Base-by-base conservation (phyloP, 2,797 vertebrate species). In the Falco concolor region DNA sequence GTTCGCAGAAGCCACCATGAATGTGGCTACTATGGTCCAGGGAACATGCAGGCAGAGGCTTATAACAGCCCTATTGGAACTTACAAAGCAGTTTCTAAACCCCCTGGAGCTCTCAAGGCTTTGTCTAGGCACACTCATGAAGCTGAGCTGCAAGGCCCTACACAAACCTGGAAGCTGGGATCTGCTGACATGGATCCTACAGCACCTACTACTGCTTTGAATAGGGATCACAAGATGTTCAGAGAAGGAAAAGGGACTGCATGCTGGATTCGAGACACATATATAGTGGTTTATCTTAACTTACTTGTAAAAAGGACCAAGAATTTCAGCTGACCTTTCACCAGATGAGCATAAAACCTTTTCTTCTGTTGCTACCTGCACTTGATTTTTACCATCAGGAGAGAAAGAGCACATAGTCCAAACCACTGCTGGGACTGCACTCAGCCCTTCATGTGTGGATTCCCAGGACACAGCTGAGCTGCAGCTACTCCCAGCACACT, bases 91-190 rank as follows among this genome's bases (percentile, higher is more conserved):
- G 70, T 12, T 84, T 27, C 78, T 59, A 30, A 54, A 50, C 12
- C 6, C 44, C 18, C 28, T 70, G 44, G 20, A 49, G 60, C 32
- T 57, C 32, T 40, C 13, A 5, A 2, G 9, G 63, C 9, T 2
- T 2, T 59, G 45, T 27, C 42, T 1, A 2, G 44, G n/a, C 60
- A 72, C 30, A 54, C 0, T 0, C 18, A 21, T 5, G 22, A 72
- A 53, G 36, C 25, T 32, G 32, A 50, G 36, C 40, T 53, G 49
- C 61, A 59, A 56, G 52, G n/a, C 24, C 23, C 59, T 38, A 11
- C 40, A 25, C 42, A 42, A n/a, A 38, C 0, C 0, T 21, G 52
- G 69, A 47, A 16, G 24, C 20, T 52, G 56, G n/a, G 30, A 12
- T 49, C 67, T 50, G 32, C 38, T 56, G 61, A 59, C 56, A 36